Evolutionary conservation across 2,888 invertebrate genomes (phyloP).

Genomic region (Galeruca laticollis): DNA sequence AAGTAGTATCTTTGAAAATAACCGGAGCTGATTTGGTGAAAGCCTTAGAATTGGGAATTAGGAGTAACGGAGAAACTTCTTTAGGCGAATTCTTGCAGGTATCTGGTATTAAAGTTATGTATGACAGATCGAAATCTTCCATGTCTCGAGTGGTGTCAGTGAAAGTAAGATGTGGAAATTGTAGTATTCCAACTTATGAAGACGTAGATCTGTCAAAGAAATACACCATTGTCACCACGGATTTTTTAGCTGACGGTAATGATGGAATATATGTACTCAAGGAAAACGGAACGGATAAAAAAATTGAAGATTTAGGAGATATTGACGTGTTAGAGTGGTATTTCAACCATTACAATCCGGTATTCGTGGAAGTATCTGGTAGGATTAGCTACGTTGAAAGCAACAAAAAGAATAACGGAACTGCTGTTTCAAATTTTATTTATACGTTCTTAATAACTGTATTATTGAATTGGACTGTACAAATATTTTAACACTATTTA

Average conservation of each 20-base stretch:
- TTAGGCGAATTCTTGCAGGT: constrained; percentile 84
- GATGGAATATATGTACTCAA: constrained; percentile 74
- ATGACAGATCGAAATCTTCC: constrained; percentile 73
- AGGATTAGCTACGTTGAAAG: constrained; percentile 66
- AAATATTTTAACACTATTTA: background rate
- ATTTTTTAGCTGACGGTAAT: constrained; percentile 79
- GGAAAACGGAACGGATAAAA: constrained; percentile 61
- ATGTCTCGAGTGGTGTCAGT: constrained; percentile 76
- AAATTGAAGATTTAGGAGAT: constrained; percentile 68
- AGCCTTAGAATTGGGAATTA: constrained; percentile 60
- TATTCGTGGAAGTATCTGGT: constrained; percentile 76
- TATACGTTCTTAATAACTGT: background rate
- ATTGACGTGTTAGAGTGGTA: constrained; percentile 71
- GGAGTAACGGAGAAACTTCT: constrained; percentile 63
- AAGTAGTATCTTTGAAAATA: constrained; percentile 74
- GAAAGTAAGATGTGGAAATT: constrained; percentile 76
- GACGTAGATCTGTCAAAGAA: constrained; percentile 68
- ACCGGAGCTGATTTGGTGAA: constrained; percentile 74
- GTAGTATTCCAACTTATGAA: constrained; percentile 72
- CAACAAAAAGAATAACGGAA: background rate
- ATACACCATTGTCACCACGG: constrained; percentile 76
- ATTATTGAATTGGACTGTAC: background rate
- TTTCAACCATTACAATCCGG: constrained; percentile 71
- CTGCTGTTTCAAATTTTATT: background rate
- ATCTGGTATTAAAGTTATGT: constrained; percentile 81